Percentiles rank a stretch among this genome's conserved stretches.
These are phyloP conservation scores for Scartelaos histophorus DNA, from an alignment of 2,113 vertebrate species.

Conservation along the genomic window DNA sequence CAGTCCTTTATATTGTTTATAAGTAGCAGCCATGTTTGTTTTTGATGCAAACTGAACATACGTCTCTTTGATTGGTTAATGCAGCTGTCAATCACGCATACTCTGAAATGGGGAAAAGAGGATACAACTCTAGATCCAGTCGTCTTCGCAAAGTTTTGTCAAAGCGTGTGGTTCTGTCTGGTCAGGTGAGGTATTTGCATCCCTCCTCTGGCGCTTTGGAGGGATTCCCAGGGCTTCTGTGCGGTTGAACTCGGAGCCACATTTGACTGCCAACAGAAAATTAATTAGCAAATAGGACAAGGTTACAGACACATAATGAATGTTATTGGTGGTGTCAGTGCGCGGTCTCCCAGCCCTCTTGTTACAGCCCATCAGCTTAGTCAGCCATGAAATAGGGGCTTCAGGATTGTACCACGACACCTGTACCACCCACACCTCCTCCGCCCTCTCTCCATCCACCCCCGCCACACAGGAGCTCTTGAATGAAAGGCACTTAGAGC, in stretches of 20 bases:
- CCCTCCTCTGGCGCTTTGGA: constrained; percentile 2
- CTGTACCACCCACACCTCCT: constrained; percentile 45
- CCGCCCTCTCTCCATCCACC: constrained; percentile 39
- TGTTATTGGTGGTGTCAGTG: constrained; percentile 78
- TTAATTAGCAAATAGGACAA: constrained; percentile 73
- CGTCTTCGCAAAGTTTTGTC: too few species aligned
- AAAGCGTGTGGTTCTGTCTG: too few species aligned
- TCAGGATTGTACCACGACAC: constrained; percentile 62
- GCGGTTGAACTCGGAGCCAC: constrained; percentile 22
- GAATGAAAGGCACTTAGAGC: constrained; percentile 74
- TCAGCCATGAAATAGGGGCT: constrained; percentile 77
- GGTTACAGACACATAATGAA: constrained; percentile 77
- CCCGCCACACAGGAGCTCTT: constrained; percentile 42
- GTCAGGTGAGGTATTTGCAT: constrained; percentile 28
- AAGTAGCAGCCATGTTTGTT: too few species aligned
- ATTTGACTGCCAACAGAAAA: constrained; percentile 63
- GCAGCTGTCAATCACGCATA: too few species aligned
- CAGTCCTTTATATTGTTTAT: too few species aligned
- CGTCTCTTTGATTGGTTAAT: too few species aligned
- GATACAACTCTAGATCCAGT: too few species aligned
- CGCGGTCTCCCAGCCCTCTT: constrained; percentile 62
- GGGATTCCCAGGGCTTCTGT: constrained; percentile 42
- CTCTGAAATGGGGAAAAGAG: too few species aligned
- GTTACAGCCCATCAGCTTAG: constrained; percentile 75
- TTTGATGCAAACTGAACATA: too few species aligned